Conservation (phyloP, 2,797 vertebrate genomes). For the Pangasius macronema region DNA sequence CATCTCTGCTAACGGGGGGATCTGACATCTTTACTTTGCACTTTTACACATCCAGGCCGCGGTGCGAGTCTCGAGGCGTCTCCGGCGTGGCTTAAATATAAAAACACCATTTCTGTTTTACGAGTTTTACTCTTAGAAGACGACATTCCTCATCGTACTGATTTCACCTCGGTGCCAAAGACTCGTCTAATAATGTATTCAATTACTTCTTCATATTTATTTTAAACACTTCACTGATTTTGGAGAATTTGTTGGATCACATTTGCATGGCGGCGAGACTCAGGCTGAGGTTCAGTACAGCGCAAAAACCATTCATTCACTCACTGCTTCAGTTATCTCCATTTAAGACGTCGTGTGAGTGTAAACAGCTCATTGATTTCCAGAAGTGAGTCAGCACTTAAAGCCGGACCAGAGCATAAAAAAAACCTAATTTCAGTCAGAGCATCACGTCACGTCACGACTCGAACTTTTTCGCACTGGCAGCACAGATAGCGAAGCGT, state of each 20-base stretch:
- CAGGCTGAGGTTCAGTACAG: not conserved
- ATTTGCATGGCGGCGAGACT: not conserved
- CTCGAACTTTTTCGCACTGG: not conserved
- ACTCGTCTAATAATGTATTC: not conserved
- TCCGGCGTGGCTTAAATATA: not conserved
- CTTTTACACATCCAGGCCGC: not conserved
- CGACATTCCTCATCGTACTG: not conserved
- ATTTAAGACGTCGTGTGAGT: not conserved
- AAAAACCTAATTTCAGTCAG: not conserved
- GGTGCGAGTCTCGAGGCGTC: not conserved
- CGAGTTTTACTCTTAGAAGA: not conserved
- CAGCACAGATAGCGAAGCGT: not conserved
- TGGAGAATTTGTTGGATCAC: not conserved
- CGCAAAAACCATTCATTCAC: not conserved
- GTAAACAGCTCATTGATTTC: slow-evolving; percentile 11
- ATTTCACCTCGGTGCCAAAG: not conserved
- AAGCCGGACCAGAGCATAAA: not conserved
- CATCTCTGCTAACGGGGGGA: not conserved
- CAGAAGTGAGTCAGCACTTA: slow-evolving; percentile 5
- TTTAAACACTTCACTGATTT: not conserved
- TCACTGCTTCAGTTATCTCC: not conserved
- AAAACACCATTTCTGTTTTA: not conserved
- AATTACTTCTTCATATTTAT: not conserved
- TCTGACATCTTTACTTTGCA: not conserved
- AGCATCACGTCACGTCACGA: not conserved